Evolutionary conservation across 1,140 invertebrate genomes (phyloP).

Genomic region (Drosophila grimshawi): DNA sequence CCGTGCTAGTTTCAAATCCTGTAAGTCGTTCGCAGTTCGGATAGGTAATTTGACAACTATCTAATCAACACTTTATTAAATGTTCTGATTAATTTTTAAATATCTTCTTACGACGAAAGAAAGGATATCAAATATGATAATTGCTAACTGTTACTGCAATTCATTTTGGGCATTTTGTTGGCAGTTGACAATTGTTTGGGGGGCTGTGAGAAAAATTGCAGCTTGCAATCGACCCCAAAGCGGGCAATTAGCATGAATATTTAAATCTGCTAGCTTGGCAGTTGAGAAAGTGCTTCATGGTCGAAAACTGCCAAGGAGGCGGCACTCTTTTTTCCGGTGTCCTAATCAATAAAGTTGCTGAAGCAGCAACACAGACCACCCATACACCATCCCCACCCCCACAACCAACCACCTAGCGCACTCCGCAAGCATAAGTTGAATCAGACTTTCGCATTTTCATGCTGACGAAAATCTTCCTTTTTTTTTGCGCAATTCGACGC

Average conservation of each 20-base stretch:
- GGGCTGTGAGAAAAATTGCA: slow-evolving; percentile 64
- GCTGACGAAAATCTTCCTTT: slow-evolving; percentile 68
- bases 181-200: slow-evolving; percentile 2
- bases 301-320: slow-evolving; percentile 12
- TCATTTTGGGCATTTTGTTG: background rate
- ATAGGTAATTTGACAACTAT: background rate
- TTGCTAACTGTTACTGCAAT: background rate
- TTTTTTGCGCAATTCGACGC: slow-evolving; percentile 64
- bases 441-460: slow-evolving; percentile 46
- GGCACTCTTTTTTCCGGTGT: slow-evolving; percentile 22
- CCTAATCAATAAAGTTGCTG: slow-evolving; percentile 80
- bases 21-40: too few relatives aligned
- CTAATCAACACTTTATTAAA: background rate
- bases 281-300: slow-evolving; percentile 30
- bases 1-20: too few relatives aligned
- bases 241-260: slow-evolving; percentile 73
- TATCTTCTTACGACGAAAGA: background rate
- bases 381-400: background rate
- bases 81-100: background rate
- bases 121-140: background rate
- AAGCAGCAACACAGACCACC: slow-evolving; percentile 40
- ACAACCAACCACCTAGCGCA: background rate
- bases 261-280: slow-evolving; percentile 61
- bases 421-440: slow-evolving; percentile 30
- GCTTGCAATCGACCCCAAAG: slow-evolving; percentile 62